Conservation (phyloP, 2,888 invertebrate species). For the Platycnemis pennipes region DNA sequence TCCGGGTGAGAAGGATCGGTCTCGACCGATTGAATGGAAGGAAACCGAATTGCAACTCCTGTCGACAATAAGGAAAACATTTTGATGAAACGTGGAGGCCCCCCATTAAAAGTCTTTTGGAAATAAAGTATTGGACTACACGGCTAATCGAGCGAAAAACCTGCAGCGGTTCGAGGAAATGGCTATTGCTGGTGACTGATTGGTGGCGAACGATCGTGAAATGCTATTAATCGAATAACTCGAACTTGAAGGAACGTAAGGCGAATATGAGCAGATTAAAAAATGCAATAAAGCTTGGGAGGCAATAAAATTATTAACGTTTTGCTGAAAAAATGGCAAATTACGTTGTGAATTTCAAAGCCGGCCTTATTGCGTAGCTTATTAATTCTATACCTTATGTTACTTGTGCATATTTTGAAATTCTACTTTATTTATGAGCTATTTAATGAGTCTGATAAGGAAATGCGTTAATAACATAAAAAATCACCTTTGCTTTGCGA, state of each 20-base stretch:
- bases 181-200: not conserved
- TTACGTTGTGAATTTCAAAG: no score
- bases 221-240: not conserved
- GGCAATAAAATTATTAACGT: no score
- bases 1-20: not conserved
- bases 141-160: not conserved
- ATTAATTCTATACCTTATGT: no score
- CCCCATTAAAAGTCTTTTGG: not conserved
- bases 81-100: not conserved
- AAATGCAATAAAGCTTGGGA: not conserved
- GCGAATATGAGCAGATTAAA: not conserved
- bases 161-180: not conserved
- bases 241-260: not conserved
- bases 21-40: not conserved
- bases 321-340: no score
- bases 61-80: not conserved
- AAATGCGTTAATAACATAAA: no score
- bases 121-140: not conserved
- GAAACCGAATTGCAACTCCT: not conserved
- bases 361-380: no score
- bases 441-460: no score
- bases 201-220: not conserved
- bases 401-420: no score
- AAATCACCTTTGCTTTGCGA: no score
- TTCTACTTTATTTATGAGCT: no score